A percentile compares a stretch with the other conserved stretches of the same genome.
phyloP scores from a whole-genome alignment of 2,113 vertebrate species.

The Lepisosteus osseus region DNA sequence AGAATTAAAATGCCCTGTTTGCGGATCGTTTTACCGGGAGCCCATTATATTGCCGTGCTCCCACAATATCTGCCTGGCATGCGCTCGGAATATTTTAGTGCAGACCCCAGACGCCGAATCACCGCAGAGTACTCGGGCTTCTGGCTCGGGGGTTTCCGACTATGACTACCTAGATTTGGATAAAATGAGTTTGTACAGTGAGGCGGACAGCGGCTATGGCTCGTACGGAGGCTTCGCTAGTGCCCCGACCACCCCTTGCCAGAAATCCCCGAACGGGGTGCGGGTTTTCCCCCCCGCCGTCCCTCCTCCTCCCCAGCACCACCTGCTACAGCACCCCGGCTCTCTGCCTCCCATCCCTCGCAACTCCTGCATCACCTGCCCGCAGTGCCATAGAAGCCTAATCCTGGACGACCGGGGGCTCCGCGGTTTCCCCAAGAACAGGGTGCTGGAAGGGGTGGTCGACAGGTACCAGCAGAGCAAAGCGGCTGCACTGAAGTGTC shows the following conservation, averaged over 20 bases:
- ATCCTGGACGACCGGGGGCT: constrained; percentile 92
- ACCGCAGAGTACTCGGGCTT: constrained; percentile 85
- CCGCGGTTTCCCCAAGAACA: constrained; percentile 91
- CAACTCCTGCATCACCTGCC: constrained; percentile 94
- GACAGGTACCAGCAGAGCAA: constrained; percentile 95
- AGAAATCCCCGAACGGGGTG: constrained; percentile 95
- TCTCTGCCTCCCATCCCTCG: constrained; percentile 79
- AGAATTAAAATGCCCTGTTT: constrained; percentile 94
- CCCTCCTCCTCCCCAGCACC: constrained; percentile 63
- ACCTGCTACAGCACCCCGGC: constrained; percentile 66
- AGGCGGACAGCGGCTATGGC: constrained; percentile 95
- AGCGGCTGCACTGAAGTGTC: constrained; percentile 90
- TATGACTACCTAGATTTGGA: constrained; percentile 96
- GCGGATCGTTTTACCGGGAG: constrained; percentile 91
- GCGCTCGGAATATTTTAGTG: constrained; percentile 94
- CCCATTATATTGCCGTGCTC: constrained; percentile 94
- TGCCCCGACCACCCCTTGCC: constrained; percentile 90
- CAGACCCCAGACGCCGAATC: constrained; percentile 93
- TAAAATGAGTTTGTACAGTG: constrained; percentile 96
- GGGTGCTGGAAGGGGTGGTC: constrained; percentile 91
- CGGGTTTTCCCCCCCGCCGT: constrained; percentile 86
- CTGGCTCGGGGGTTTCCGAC: constrained; percentile 82
- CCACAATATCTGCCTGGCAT: constrained; percentile 90
- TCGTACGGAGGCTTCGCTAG: constrained; percentile 94
- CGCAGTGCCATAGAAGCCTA: constrained; percentile 97